Evolutionary conservation across 2,797 vertebrate species (phyloP).

Genomic region (Coendou prehensilis): DNA sequence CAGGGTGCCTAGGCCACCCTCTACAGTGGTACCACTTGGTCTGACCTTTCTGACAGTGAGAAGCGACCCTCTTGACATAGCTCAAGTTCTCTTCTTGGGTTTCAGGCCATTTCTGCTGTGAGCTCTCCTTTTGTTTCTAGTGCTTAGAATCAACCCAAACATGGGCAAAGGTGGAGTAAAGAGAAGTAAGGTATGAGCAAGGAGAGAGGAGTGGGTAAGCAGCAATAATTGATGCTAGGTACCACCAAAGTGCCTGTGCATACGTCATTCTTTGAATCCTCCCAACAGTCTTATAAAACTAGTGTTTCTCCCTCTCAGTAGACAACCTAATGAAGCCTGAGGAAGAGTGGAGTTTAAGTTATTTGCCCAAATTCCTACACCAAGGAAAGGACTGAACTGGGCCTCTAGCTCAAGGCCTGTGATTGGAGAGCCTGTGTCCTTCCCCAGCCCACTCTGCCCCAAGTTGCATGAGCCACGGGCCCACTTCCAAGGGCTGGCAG

Average conservation of each 20-base stretch:
- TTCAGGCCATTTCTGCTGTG: neutral
- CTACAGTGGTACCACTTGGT: neutral
- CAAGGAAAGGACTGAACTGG: neutral
- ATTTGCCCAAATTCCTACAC: neutral
- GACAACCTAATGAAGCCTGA: neutral
- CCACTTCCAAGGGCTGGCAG: neutral
- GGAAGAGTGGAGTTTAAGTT: neutral
- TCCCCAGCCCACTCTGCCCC: neutral
- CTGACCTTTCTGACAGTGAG: neutral
- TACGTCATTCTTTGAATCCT: neutral
- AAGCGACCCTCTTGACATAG: neutral
- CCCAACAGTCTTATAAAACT: neutral
- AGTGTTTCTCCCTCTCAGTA: neutral
- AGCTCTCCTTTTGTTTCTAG: neutral
- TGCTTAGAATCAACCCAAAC: conserved; percentile 3
- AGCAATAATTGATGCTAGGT: neutral
- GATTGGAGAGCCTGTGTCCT: neutral
- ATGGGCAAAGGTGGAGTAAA: neutral
- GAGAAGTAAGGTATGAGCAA: no score
- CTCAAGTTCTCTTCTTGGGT: neutral
- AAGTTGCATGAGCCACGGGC: neutral
- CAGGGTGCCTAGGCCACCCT: neutral
- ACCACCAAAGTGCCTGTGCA: neutral
- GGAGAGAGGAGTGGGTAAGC: neutral
- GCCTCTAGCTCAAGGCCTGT: neutral